Conservation (phyloP, 1,140 invertebrate species). For the Drosophila busckii region DNA sequence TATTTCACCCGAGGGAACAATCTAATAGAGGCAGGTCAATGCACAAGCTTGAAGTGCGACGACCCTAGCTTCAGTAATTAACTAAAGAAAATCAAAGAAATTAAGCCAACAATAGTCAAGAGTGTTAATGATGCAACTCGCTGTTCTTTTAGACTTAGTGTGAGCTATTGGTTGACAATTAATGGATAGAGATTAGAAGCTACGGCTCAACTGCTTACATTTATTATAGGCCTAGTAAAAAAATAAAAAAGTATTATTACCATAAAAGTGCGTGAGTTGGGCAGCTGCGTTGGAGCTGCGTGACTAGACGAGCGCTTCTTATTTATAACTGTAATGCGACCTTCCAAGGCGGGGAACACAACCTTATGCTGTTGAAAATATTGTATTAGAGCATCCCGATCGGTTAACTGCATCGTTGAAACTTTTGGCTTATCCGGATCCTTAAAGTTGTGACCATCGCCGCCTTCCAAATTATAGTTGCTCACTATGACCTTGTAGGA, state of each 20-base stretch:
- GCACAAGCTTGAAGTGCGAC: slow-evolving; percentile 23
- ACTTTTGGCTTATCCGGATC: slow-evolving; percentile 1
- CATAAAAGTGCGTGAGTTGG: neutral
- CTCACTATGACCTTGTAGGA: slow-evolving; percentile 80
- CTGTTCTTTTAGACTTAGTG: no score
- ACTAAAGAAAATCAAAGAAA: neutral
- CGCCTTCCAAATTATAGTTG: slow-evolving; percentile 51
- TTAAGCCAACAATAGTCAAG: slow-evolving; percentile 8
- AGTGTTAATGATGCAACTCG: slow-evolving; percentile 15
- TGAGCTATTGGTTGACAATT: no score
- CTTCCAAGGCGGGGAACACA: slow-evolving; percentile 80
- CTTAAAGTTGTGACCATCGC: slow-evolving; percentile 56
- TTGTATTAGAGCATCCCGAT: slow-evolving; percentile 31
- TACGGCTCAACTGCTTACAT: no score
- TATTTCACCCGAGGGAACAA: slow-evolving; percentile 9
- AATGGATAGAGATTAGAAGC: no score
- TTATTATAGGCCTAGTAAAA: no score
- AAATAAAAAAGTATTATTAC: neutral
- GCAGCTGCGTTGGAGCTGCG: neutral
- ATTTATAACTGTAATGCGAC: slow-evolving; percentile 73
- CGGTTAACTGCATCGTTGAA: slow-evolving; percentile 11
- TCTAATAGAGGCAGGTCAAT: slow-evolving; percentile 24
- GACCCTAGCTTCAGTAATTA: slow-evolving; percentile 24
- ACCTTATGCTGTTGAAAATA: slow-evolving; percentile 63
- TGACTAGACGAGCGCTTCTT: neutral